Evolutionary conservation across 2,113 vertebrate species (phyloP).

Genomic region (Machaerirhynchus nigripectus): DNA sequence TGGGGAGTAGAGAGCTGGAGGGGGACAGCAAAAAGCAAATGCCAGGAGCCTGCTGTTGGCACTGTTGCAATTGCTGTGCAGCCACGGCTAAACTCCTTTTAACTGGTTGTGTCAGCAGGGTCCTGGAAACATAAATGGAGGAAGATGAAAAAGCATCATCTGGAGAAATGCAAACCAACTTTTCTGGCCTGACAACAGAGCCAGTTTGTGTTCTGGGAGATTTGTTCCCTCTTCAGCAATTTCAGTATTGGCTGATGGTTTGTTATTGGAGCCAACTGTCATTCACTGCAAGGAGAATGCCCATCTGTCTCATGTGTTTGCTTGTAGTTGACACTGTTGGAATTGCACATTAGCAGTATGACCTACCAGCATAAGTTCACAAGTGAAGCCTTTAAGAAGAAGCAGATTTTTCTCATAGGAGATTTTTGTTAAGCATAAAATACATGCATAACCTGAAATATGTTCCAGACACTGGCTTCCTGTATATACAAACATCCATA

Average conservation of each 20-base stretch:
- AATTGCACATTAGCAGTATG: neutral
- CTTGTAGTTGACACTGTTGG: constrained; percentile 2
- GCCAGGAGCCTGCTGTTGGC: neutral
- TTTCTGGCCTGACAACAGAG: constrained; percentile 30
- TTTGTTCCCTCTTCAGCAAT: neutral
- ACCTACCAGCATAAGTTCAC: constrained; percentile 12
- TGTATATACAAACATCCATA: neutral
- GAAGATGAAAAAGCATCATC: neutral
- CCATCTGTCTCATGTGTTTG: constrained; percentile 1
- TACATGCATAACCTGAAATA: neutral
- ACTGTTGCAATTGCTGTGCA: rapidly evolving
- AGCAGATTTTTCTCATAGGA: neutral
- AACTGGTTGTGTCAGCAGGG: neutral
- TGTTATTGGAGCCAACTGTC: neutral
- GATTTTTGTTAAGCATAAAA: neutral
- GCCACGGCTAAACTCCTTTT: neutral
- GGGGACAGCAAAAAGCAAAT: neutral
- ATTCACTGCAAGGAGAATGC: neutral
- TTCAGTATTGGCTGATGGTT: neutral
- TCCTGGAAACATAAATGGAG: neutral
- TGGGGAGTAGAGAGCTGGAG: neutral
- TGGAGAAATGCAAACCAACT: neutral
- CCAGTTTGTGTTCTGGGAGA: neutral
- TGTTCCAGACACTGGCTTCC: neutral
- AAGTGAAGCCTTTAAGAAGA: constrained; percentile 10